Base-by-base conservation (phyloP, 1,140 invertebrate genomes). In the Anagrus nilaparvatae region DNA sequence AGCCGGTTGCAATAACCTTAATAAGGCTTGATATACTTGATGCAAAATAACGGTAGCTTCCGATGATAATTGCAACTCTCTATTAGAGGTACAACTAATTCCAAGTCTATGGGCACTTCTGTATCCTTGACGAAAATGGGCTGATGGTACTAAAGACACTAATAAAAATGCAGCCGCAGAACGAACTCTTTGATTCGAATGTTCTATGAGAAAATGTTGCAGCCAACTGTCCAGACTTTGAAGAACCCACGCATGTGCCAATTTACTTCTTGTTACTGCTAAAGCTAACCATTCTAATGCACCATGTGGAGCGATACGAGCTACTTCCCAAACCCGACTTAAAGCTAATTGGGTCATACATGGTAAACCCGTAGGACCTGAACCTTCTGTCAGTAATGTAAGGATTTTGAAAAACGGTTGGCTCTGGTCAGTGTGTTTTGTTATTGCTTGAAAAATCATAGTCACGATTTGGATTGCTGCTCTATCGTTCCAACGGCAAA, bases 341-440 rank as follows among this genome's bases (percentile, higher is more conserved):
- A 95, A 67, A 40, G 92, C 83, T 21, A 92, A 70, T 56, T 91
- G 86, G 0, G 87, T 90, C 67, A 92, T 94, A 55, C 84, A 85
- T 0, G 88, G 87, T 54, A 91, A 66, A 1, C 86, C 87, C 19
- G 81, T 78, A 0, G 82, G 76, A 10, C 79, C 81, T 33, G 77
- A 75, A 18, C 79, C 76, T 59, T 89, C 85, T 9, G 82, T 84
- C 34, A 88, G 58, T 45, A 87, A 56, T 2, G 84, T 86, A 25
- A 95, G 69, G 34, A 94, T 68, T 58, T 93, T 93, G 67, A 94
- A 94, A 67, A 93, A 94, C 18, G 89, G 85, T 43, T 88, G 81
- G 51, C 85, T 87, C 12, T 87, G 83, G 60, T 94, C 88, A 9
- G 84, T 81, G 65, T 91, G 84, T 53, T 90, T 87, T 13, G 82